Base-by-base conservation (phyloP, 1,140 invertebrate species). In the Aplysia californica region DNA sequence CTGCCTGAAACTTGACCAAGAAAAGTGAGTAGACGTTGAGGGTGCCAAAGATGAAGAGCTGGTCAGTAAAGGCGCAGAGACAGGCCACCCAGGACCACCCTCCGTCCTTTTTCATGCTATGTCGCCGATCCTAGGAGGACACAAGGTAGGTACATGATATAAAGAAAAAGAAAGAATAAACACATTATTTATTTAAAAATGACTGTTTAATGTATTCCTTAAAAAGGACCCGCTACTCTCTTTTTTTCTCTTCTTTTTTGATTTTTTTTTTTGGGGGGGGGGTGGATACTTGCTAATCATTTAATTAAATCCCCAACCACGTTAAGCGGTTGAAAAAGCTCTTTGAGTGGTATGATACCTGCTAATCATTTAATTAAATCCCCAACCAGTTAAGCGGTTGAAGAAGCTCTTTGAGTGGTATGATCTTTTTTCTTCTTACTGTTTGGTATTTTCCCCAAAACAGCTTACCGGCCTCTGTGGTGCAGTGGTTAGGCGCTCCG, bases 21-120 rank as follows among this genome's bases (percentile, higher is more conserved):
- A 86, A 87, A 2, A 86, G 75, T n/a, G 84, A 83, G 59, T 83
- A 87, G 6, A 76, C 80, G 75, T 84, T 77, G 21, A 86, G 59
- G n/a, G 85, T 56, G 26, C 85, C 83, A 15, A 83, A 72, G 39
- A 85, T 81, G n/a, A 87, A 71, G 21, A 87, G 78, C 71, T 85
- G 84, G 10, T 79, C 67, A 26, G 81, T 55, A 56, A 82, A 81
- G 10, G 77, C 80, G 59, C 68, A 81, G 50, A 77, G 58, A 69
- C 83, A 84, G 23, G 85, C 78, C 59, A 84, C 55, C 85, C 85
- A 87, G 20, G 83, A 78, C 23, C 70, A 66, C 75, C 66, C 76
- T 5, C 80, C 79, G 74, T 87, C 85, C 3, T 83, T 86, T 71
- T 79, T 66, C 2, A 58, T 56, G 3, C 20, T 69, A 18, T 20